A percentile compares a stretch with the other conserved stretches of the same genome.
Conservation (phyloP, 1,140 invertebrate genomes). For the Sipha flava region DNA sequence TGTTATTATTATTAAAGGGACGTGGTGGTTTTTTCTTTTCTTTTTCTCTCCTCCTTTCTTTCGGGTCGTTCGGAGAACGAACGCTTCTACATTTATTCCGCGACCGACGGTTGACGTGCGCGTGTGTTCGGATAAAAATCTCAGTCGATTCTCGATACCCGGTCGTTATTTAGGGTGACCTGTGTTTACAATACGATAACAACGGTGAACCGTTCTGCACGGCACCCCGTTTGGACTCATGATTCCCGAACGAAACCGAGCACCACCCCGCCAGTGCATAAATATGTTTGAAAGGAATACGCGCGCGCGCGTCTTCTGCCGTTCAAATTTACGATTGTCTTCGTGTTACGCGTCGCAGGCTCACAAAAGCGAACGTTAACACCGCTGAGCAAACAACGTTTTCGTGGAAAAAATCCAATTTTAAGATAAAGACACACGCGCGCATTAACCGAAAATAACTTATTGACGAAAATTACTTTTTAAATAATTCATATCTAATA, state of each 20-base stretch:
- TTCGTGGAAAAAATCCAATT: no score
- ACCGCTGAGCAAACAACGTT: no score
- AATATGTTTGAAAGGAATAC: neutral
- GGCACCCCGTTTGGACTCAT: slow-evolving; percentile 3
- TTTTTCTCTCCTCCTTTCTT: no score
- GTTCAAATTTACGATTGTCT: neutral
- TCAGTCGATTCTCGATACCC: slow-evolving; percentile 9
- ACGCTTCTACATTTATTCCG: neutral
- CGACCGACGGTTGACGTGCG: neutral
- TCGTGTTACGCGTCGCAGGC: no score
- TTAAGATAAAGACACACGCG: no score
- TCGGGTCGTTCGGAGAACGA: neutral
- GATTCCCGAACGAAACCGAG: neutral
- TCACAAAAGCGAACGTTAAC: no score
- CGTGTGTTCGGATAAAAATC: slow-evolving; percentile 28
- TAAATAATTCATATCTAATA: no score
- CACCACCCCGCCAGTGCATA: neutral
- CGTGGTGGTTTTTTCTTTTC: neutral
- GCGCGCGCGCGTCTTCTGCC: neutral
- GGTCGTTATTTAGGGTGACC: slow-evolving; percentile 19
- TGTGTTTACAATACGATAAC: slow-evolving; percentile 26
- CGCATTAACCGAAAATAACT: no score
- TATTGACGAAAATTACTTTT: no score
- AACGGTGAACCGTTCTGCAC: neutral
- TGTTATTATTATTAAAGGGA: neutral